A percentile compares a stretch with the other conserved stretches of the same genome.
Evolutionary conservation across 2,113 vertebrate genomes (phyloP).

Genomic region (Callaeas wilsoni): DNA sequence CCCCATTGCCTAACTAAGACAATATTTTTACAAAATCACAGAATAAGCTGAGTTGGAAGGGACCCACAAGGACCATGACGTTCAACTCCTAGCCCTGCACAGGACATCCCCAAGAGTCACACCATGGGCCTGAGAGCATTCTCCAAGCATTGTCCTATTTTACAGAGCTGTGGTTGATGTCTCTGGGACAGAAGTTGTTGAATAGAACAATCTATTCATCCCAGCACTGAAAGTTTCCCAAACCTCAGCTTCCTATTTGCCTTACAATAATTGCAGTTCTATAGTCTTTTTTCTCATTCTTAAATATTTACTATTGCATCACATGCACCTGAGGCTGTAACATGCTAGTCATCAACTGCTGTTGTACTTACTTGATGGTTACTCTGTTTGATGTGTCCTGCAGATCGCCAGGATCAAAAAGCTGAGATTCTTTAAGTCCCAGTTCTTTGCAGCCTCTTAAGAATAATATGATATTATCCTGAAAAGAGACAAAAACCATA

Average conservation of each 20-base stretch:
- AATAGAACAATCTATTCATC: not conserved
- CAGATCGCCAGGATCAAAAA: constrained; percentile 94
- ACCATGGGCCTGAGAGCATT: not conserved
- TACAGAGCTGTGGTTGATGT: not conserved
- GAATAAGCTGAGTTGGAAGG: not conserved
- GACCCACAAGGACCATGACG: not conserved
- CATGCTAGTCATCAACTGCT: not conserved
- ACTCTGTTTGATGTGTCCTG: constrained; percentile 86
- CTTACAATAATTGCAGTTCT: not conserved
- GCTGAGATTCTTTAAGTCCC: constrained; percentile 93
- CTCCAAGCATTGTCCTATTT: not conserved
- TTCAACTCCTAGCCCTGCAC: not conserved
- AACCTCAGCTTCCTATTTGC: not conserved
- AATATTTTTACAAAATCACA: not conserved
- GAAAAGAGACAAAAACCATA: constrained; percentile 30
- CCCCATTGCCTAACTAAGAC: not conserved
- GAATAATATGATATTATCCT: constrained; percentile 95
- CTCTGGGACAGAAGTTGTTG: not conserved
- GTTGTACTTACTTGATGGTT: constrained; percentile 84
- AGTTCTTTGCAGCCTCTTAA: constrained; percentile 93
- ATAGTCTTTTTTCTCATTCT: not conserved
- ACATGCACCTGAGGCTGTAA: not conserved
- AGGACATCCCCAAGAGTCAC: not conserved
- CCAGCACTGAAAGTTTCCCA: not conserved
- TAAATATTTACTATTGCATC: not conserved